Evolutionary conservation across 1,140 invertebrate genomes (phyloP).

Genomic region (Drosophila malerkotliana): DNA sequence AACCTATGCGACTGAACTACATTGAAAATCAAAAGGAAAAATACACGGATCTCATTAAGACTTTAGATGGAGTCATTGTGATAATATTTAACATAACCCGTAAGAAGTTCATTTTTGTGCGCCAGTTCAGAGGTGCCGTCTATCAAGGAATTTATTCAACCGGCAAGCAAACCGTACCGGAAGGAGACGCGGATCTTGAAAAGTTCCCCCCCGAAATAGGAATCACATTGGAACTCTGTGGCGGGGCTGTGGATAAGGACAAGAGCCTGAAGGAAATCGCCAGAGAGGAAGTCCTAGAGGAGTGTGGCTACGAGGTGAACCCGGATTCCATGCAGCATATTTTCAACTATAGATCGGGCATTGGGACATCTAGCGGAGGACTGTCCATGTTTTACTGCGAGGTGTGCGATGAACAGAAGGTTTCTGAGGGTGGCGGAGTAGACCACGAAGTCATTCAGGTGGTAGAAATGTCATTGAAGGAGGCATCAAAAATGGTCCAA

Average conservation of each 20-base stretch:
- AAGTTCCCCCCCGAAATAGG: slow-evolving; percentile 91
- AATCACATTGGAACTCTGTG: slow-evolving; percentile 95
- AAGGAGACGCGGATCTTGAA: slow-evolving; percentile 87
- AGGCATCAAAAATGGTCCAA: slow-evolving; percentile 88
- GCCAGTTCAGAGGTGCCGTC: slow-evolving; percentile 95
- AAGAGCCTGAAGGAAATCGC: slow-evolving; percentile 91
- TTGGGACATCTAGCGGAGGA: slow-evolving; percentile 88
- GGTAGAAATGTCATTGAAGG: slow-evolving; percentile 91
- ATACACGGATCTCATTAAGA: slow-evolving; percentile 87
- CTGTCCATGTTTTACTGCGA: slow-evolving; percentile 95
- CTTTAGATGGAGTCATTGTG: slow-evolving; percentile 91
- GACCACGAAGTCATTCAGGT: slow-evolving; percentile 97
- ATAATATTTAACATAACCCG: slow-evolving; percentile 92
- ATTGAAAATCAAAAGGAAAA: slow-evolving; percentile 87
- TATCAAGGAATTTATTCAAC: slow-evolving; percentile 84
- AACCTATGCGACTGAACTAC: slow-evolving; percentile 87
- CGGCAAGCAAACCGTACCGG: slow-evolving; percentile 83
- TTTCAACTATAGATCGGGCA: slow-evolving; percentile 89
- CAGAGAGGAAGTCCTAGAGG: slow-evolving; percentile 94
- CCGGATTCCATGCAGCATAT: slow-evolving; percentile 87
- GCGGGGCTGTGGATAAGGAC: slow-evolving; percentile 96
- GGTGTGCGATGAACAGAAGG: slow-evolving; percentile 90
- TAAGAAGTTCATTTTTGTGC: slow-evolving; percentile 92
- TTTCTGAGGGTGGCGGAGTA: slow-evolving; percentile 89
- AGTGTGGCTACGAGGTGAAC: slow-evolving; percentile 96